Evolutionary conservation across 1,140 invertebrate species (phyloP), one percentile per base, ranked within the genome.

Genomic region (Pristionchus pacificus): DNA sequence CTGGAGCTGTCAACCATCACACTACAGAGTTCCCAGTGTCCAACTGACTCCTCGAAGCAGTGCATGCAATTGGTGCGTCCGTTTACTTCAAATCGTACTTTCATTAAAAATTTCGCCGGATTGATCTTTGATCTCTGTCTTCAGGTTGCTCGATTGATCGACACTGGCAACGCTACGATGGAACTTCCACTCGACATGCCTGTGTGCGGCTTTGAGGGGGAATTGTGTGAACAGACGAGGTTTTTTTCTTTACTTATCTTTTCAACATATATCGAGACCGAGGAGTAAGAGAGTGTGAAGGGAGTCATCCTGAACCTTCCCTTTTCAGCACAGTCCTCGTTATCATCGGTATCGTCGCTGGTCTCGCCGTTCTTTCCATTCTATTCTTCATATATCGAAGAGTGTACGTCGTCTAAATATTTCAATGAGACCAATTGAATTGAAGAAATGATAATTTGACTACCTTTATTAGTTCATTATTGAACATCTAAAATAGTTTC

Each of bases 151-250:
- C 15, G 32, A 6, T 33, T 65, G 63, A 6, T 6, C 10, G 63
- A 65, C 28, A 65, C 6, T 49, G 38, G 6, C 38, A 49, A 49
- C 19, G 6, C 19, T 6, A 49, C 38, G 19, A 10, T 49, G 19
- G 38, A 49, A 49, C 38, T 67, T 29, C 65, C 65, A 29, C 33
- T 58, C 2, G 65, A 67, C 25, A 67, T 67, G 38, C 73, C 73
- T 2, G 28, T 63, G 14, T 75, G 74, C 65, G 74, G 74, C 15
- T 75, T 75, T 59, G 33, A 69, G 59, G 71, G 71, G 38, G 74
- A 75, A 32, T 60, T 73, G 3, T 75, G 74, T 33, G 74, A 75
- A 60, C 74, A 75, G 61, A 73, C 71, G 6, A 67, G 70, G 74
- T 74, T 33, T 60, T 33, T 14, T 19, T 19, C 38, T 49, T 49